Conservation (phyloP, 2,113 vertebrate genomes). For the Pygoscelis antarcticus region DNA sequence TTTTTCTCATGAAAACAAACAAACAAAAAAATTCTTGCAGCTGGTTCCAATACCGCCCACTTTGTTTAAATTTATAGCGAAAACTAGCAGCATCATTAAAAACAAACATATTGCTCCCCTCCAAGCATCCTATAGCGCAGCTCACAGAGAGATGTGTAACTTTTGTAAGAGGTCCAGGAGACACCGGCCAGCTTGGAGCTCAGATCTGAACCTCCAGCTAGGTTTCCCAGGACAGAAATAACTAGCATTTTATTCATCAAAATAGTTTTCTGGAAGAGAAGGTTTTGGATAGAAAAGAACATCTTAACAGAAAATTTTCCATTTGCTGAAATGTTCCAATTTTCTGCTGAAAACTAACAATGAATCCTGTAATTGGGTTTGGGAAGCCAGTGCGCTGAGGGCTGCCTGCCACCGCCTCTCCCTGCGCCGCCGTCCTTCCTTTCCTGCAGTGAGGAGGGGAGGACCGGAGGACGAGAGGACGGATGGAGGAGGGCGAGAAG, state of each 20-base stretch:
- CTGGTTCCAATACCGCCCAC: slow-evolving; percentile 54
- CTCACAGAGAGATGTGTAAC: slow-evolving; percentile 17
- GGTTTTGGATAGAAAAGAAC: slow-evolving; percentile 2
- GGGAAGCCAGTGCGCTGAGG: neutral
- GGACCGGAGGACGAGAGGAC: neutral
- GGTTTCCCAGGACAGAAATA: slow-evolving; percentile 49
- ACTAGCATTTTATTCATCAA: slow-evolving; percentile 17
- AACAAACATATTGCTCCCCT: slow-evolving; percentile 49
- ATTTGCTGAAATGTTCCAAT: slow-evolving; percentile 65
- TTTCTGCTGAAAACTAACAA: slow-evolving; percentile 63
- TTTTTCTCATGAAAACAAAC: slow-evolving; percentile 66
- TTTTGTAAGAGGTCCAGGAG: slow-evolving; percentile 40
- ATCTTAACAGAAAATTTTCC: slow-evolving; percentile 42
- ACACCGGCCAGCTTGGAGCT: neutral
- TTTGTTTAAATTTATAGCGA: slow-evolving; percentile 65
- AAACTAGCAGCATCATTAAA: slow-evolving; percentile 66
- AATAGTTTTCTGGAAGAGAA: slow-evolving; percentile 15
- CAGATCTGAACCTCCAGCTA: neutral
- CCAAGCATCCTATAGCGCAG: slow-evolving; percentile 42
- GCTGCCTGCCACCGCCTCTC: neutral
- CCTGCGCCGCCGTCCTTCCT: neutral
- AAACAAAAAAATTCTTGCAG: slow-evolving; percentile 31
- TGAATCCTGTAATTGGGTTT: slow-evolving; percentile 29
- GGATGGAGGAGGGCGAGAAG: neutral
- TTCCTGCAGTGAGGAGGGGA: neutral